Evolutionary conservation across 2,888 invertebrate species (phyloP), one percentile per base, ranked within the genome.

Genomic region (Brachyptera risi): DNA sequence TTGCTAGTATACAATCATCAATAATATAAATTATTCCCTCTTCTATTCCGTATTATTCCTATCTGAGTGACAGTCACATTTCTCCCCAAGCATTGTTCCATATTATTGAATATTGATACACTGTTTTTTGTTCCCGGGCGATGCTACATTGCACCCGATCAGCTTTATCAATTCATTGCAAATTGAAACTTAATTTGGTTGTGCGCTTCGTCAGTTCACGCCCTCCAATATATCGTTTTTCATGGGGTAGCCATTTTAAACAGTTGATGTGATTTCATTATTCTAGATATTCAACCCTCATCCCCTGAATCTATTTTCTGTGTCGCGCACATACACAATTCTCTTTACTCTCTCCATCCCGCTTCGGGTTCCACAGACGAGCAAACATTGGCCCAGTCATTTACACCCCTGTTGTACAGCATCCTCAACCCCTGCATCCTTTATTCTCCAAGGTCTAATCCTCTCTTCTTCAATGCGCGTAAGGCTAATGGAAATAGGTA

Each of bases 341-440:
- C 15, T 7, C 26, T 21, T 13, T 15, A 23, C 1, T 15, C n/a
- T 50, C 35, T n/a, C 56, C 38, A n/a, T 21, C 31, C 15, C 44
- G 27, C 56, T 51, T 38, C 27, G 31, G 44, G 40, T 38, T 54
- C 40, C 26, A 37, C 24, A 47, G 60, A 50, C 26, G 56, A 38
- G 62, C 64, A 64, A 64, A 64, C 62, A 64, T 60, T 64, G 64
- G 64, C 56, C 47, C 62, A 65, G 62, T 65, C 65, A 65, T 65
- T 65, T 60, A 63, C 65, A 65, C 65, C 65, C 65, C 65, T 63
- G 61, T 64, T 23, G 19, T 38, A 50, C 47, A 35, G 44, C 31
- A 13, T 23, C 50, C 58, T 26, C 49, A 24, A n/a, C 58, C 61
- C 62, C 54, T 37, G 15, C 60, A 38, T 9, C 56, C 61, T 61